Evolutionary conservation across 1,140 invertebrate species (phyloP).

Genomic region (Magallana angulata): DNA sequence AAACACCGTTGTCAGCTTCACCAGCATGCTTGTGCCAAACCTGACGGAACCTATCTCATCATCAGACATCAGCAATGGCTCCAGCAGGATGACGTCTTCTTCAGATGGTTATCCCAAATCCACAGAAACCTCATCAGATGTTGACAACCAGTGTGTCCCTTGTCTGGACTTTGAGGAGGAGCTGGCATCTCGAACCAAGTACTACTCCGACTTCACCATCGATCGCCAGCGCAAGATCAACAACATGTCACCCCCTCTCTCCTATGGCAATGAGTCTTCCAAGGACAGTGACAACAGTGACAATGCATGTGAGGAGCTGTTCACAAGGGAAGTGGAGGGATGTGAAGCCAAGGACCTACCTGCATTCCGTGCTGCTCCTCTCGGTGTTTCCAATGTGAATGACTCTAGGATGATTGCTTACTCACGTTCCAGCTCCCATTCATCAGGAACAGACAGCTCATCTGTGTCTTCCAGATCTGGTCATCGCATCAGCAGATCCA

Average conservation of each 20-base stretch:
- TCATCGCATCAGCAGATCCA: slow-evolving; percentile 39
- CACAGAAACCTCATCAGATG: slow-evolving; percentile 59
- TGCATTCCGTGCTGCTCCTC: slow-evolving; percentile 38
- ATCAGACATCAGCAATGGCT: slow-evolving; percentile 62
- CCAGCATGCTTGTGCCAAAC: slow-evolving; percentile 52
- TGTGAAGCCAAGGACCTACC: slow-evolving; percentile 55
- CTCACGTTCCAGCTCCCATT: slow-evolving; percentile 37
- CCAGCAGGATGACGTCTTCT: slow-evolving; percentile 47
- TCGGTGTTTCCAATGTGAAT: slow-evolving; percentile 33
- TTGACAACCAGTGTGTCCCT: slow-evolving; percentile 69
- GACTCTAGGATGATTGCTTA: slow-evolving; percentile 10
- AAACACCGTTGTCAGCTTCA: slow-evolving; percentile 29
- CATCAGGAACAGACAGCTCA: slow-evolving; percentile 47
- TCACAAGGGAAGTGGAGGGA: slow-evolving; percentile 66
- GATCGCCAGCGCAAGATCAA: slow-evolving; percentile 72
- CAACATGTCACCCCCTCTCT: slow-evolving; percentile 52
- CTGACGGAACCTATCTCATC: slow-evolving; percentile 48
- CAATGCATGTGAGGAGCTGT: slow-evolving; percentile 54
- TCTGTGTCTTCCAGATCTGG: slow-evolving; percentile 28
- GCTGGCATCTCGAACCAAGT: slow-evolving; percentile 69
- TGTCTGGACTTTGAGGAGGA: slow-evolving; percentile 70
- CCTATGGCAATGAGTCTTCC: slow-evolving; percentile 36
- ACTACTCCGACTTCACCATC: slow-evolving; percentile 72
- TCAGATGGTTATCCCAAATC: slow-evolving; percentile 67
- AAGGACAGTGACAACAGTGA: slow-evolving; percentile 50